Evolutionary conservation across 1,140 invertebrate genomes (phyloP).

Genomic region (Lasaia peninsularis): DNA sequence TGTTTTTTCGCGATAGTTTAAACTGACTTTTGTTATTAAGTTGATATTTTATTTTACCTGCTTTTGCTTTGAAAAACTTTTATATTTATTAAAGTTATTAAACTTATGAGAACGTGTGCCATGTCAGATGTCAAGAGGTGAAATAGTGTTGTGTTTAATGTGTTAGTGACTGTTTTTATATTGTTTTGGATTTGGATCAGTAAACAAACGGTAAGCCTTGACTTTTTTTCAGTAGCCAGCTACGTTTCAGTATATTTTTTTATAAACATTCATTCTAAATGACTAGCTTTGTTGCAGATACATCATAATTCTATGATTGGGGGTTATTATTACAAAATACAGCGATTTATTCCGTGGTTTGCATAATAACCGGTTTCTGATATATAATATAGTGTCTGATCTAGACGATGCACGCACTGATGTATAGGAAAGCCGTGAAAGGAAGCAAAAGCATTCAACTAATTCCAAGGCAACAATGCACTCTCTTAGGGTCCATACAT

Average conservation of each 20-base stretch:
- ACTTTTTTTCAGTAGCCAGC: slow-evolving; percentile 40
- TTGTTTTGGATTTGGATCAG: slow-evolving; percentile 69
- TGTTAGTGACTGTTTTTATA: slow-evolving; percentile 70
- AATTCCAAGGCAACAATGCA: no score
- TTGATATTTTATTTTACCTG: slow-evolving; percentile 65
- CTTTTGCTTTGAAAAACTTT: slow-evolving; percentile 49
- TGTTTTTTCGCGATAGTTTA: slow-evolving; percentile 72
- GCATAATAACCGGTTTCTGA: slow-evolving; percentile 12
- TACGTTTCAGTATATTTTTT: not conserved
- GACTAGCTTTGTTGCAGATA: not conserved
- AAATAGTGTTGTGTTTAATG: slow-evolving; percentile 64
- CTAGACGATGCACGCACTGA: not conserved
- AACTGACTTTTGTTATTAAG: slow-evolving; percentile 59
- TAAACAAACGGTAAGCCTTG: slow-evolving; percentile 64
- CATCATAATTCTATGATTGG: not conserved
- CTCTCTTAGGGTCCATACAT: no score
- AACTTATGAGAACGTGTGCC: slow-evolving; percentile 45
- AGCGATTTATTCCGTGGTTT: not conserved
- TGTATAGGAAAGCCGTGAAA: slow-evolving; percentile 38
- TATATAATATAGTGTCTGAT: slow-evolving; percentile 2
- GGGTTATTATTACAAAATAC: not conserved
- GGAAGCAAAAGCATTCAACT: slow-evolving; percentile 40
- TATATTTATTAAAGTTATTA: slow-evolving; percentile 53
- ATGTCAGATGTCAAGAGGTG: slow-evolving; percentile 76
- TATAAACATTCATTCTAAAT: not conserved